Evolutionary conservation across 2,113 vertebrate genomes (phyloP).

Genomic region (Procavia capensis): DNA sequence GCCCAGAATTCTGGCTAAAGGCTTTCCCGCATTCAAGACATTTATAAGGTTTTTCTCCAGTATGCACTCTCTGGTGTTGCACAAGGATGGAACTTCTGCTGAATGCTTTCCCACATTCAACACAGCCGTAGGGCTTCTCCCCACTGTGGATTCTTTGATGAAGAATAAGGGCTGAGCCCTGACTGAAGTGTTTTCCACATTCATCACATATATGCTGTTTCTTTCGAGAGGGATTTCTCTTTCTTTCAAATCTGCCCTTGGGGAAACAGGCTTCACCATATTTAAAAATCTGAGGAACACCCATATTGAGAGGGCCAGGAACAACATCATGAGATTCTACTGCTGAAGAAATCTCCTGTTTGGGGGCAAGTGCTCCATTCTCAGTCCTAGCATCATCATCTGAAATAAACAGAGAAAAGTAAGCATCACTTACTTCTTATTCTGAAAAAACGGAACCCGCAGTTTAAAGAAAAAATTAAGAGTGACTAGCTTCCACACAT

Average conservation of each 20-base stretch:
- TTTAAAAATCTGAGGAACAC: slow-evolving; percentile 80
- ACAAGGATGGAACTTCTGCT: slow-evolving; percentile 84
- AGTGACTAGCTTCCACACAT: not conserved
- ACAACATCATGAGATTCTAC: slow-evolving; percentile 71
- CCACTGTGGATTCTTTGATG: slow-evolving; percentile 80
- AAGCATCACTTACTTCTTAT: slow-evolving; percentile 44
- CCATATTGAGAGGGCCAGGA: slow-evolving; percentile 72
- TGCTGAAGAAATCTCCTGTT: slow-evolving; percentile 73
- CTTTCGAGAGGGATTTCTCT: slow-evolving; percentile 81
- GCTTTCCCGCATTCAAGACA: slow-evolving; percentile 83
- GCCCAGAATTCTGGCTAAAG: slow-evolving; percentile 84
- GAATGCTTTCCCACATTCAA: slow-evolving; percentile 83
- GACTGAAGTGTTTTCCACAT: slow-evolving; percentile 84
- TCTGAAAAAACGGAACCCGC: not conserved
- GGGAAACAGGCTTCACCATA: slow-evolving; percentile 82
- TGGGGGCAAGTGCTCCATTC: slow-evolving; percentile 75
- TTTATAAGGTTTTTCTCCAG: slow-evolving; percentile 82
- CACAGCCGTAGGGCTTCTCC: slow-evolving; percentile 80
- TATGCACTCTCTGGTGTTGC: slow-evolving; percentile 83
- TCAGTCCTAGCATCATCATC: slow-evolving; percentile 78
- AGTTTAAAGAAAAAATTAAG: not conserved
- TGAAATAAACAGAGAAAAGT: slow-evolving; percentile 77
- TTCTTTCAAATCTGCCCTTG: slow-evolving; percentile 82
- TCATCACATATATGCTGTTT: slow-evolving; percentile 83
- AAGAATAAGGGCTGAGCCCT: slow-evolving; percentile 82